Conservation (phyloP, 2,888 invertebrate genomes). For the Odontomyia ornata region DNA sequence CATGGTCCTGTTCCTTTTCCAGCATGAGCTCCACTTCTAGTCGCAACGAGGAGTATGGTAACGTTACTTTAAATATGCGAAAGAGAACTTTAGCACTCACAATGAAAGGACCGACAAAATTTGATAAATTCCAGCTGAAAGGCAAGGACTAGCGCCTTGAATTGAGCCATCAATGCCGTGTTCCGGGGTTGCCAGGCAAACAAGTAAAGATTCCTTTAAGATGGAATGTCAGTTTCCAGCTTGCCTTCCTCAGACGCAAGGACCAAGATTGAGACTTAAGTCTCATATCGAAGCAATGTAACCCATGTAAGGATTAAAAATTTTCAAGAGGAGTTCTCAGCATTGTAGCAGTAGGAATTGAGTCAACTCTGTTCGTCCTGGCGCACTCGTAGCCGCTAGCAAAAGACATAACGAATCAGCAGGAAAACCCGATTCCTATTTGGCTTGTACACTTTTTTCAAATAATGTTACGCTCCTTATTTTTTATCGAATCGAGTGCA, state of each 20-base stretch:
- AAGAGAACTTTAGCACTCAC: conserved; percentile 46
- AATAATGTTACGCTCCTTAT: too few relatives aligned
- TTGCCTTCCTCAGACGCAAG: too few relatives aligned
- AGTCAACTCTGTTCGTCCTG: background rate
- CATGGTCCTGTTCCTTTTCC: background rate
- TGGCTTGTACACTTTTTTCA: background rate
- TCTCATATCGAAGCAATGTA: too few relatives aligned
- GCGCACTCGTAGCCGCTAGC: background rate
- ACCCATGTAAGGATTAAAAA: too few relatives aligned
- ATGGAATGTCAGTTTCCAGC: too few relatives aligned
- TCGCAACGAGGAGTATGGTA: background rate
- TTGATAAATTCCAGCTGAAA: conserved; percentile 46
- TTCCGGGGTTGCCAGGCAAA: too few relatives aligned
- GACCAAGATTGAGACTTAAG: too few relatives aligned
- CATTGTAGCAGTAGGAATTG: background rate
- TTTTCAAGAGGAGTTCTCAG: too few relatives aligned
- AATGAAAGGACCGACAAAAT: conserved; percentile 48
- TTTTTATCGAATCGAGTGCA: background rate
- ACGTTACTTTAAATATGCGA: conserved; percentile 47
- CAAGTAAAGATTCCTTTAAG: too few relatives aligned
- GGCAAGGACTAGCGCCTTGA: background rate
- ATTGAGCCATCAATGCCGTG: background rate
- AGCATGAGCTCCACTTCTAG: background rate
- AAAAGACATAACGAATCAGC: conserved; percentile 11
- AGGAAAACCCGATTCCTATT: background rate